Evolutionary conservation across 2,113 vertebrate species (phyloP).

Genomic region (Piprites chloris): DNA sequence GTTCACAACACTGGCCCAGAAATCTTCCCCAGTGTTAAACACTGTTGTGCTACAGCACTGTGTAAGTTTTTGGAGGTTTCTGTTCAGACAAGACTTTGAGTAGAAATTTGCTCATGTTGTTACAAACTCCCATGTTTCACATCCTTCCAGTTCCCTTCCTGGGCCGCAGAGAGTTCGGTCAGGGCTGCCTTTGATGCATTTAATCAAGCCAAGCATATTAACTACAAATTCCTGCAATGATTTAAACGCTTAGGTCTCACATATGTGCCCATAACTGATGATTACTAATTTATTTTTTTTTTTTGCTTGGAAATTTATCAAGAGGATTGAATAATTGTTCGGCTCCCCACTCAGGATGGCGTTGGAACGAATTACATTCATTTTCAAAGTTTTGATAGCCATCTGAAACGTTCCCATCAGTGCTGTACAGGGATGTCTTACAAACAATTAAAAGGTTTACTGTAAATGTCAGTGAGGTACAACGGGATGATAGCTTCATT

Average conservation of each 20-base stretch:
- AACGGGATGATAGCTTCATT: neutral
- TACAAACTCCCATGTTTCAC: neutral
- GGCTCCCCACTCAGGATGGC: neutral
- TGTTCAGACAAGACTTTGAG: neutral
- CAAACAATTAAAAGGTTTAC: neutral
- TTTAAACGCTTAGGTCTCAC: neutral
- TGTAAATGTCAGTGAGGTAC: neutral
- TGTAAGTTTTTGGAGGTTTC: neutral
- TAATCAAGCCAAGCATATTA: conserved; percentile 11
- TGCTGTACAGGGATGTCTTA: neutral
- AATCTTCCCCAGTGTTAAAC: neutral
- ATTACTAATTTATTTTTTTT: neutral
- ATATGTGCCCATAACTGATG: neutral
- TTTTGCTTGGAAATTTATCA: conserved; percentile 14
- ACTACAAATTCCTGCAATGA: neutral
- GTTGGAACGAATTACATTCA: neutral
- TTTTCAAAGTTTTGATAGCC: neutral
- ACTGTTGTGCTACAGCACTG: neutral
- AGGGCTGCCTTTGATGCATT: neutral
- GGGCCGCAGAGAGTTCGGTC: neutral
- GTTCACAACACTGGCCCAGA: neutral
- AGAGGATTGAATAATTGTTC: neutral
- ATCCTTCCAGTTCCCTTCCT: neutral
- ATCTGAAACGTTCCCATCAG: neutral
- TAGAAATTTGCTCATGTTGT: neutral